Base-by-base conservation (phyloP, 1,140 invertebrate species). In the Branchinecta lynchi region DNA sequence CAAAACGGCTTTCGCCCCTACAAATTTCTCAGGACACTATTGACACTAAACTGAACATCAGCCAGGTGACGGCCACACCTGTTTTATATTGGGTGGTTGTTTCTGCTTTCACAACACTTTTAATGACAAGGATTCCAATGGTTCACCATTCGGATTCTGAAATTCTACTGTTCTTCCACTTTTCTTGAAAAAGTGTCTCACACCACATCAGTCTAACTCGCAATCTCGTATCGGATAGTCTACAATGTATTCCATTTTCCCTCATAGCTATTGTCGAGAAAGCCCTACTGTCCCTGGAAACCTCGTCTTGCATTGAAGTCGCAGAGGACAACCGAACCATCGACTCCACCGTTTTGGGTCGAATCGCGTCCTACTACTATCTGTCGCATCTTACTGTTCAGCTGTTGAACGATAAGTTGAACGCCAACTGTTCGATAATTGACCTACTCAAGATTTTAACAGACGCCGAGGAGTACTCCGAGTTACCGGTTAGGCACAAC, bases 361-460 rank as follows among this genome's bases (percentile, higher is more conserved):
- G 88, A 71, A 94, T 99, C 66, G 86, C 94, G 0, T 97, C 95
- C 0, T 98, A 89, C 77, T 99, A 99, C 80, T 99, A 99, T 80
- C 79, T 99, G n/a, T 90, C 89, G 0, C 88, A 99, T 78, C 84
- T 87, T 74, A 98, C 93, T 0, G 88, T 98, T 80, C 80, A 86
- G 65, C 87, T 90, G 76, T 94, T 99, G 75, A 79, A 84, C 15
- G 79, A 88, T 45, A 81, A 84, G 66, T 76, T 99, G 17, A 78
- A 81, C 32, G 76, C 84, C 0, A 81, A 86, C 73, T 80, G 87
- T 67, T 81, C 80, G 45, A 78, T 92, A 0, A 84, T 89, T 67
- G 84, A 91, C n/a, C 81, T 96, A 65, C 78, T 99, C 7, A 77
- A 84, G 46, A 83, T 94, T 20, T 81, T 99, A 72, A 86, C 89